Evolutionary conservation across 2,797 vertebrate species (phyloP), one percentile per base, ranked within the genome.

Genomic region (Caiman crocodilus): DNA sequence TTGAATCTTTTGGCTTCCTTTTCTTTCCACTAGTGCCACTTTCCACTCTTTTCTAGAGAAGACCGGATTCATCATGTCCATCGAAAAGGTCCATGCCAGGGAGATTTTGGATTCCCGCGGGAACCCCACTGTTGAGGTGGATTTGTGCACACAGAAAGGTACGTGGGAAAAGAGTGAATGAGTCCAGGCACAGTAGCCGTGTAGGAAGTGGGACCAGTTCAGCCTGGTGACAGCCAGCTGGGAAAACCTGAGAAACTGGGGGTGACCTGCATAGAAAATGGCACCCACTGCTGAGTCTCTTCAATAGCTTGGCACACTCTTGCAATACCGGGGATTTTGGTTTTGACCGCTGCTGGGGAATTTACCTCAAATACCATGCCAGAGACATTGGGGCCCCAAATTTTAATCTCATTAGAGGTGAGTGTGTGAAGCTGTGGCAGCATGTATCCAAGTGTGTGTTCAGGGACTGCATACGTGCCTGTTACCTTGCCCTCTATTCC

Each of bases 41-140:
- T 6, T 92, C 81, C 89, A 35, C 50, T n/a, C 25, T 86, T 82
- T 15, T 92, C 83, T 71, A 75, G 94, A 94, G 90, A 88, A 89
- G 74, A 75, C 81, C 64, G 77, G 95, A 35, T 50, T 93, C 96
- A 82, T 89, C 92, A 98, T 98, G 98, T 98, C 98, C 4, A 98
- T 98, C 1, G 94, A 98, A 86, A 98, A 96, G 92, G 97, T 98
- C 92, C 98, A 98, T 4, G 98, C 98, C 67, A 98, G 98, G 0
- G 98, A 98, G 97, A 98, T 98, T 94, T 91, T 98, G 95, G 98
- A 98, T 88, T 98, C 98, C 89, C 98, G 98, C 79, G 98, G 98
- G 84, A 98, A 98, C 69, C 98, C 98, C 90, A 98, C 98, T 0
- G 97, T 98, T 15, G 98, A 98, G 89, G 98, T 98, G 96, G 98